These are phyloP conservation scores for Campylomormyrus numenius DNA, from an alignment of 2,113 vertebrate species.

Conservation along the genomic window DNA sequence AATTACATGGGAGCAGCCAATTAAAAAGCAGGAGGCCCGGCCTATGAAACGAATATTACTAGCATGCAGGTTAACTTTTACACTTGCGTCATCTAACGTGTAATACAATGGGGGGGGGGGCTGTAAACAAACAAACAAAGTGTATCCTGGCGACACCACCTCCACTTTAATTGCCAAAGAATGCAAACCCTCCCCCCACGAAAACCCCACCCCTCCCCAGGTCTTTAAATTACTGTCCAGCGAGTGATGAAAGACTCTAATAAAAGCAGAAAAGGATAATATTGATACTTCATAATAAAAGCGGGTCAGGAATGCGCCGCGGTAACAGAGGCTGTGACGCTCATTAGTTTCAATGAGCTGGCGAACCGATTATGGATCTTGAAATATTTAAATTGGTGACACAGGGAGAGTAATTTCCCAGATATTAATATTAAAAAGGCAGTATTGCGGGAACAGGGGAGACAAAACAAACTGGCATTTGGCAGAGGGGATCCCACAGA, in stretches of 20 bases:
- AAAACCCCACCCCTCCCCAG: not conserved
- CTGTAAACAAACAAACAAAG: slow-evolving; percentile 7
- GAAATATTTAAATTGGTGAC: slow-evolving; percentile 44
- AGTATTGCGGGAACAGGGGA: not conserved
- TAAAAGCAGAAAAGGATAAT: slow-evolving; percentile 53
- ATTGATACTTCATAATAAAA: slow-evolving; percentile 67
- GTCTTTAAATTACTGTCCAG: slow-evolving; percentile 51
- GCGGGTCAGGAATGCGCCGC: slow-evolving; percentile 47
- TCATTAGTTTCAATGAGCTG: slow-evolving; percentile 66
- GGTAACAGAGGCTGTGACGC: slow-evolving; percentile 54
- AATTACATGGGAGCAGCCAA: not conserved
- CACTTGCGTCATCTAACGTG: not conserved
- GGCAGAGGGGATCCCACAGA: not conserved
- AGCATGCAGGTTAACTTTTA: not conserved
- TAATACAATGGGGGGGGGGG: not conserved
- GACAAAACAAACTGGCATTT: not conserved
- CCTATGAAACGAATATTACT: not conserved
- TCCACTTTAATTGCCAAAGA: not conserved
- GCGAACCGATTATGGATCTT: slow-evolving; percentile 47
- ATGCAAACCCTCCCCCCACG: not conserved
- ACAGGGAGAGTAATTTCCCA: slow-evolving; percentile 37
- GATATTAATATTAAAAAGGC: slow-evolving; percentile 32
- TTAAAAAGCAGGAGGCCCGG: not conserved
- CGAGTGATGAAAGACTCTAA: slow-evolving; percentile 69
- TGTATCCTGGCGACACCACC: not conserved